Evolutionary conservation across 2,797 vertebrate genomes (phyloP), one percentile per base, ranked within the genome.

Genomic region (Lutjanus argentimaculatus): DNA sequence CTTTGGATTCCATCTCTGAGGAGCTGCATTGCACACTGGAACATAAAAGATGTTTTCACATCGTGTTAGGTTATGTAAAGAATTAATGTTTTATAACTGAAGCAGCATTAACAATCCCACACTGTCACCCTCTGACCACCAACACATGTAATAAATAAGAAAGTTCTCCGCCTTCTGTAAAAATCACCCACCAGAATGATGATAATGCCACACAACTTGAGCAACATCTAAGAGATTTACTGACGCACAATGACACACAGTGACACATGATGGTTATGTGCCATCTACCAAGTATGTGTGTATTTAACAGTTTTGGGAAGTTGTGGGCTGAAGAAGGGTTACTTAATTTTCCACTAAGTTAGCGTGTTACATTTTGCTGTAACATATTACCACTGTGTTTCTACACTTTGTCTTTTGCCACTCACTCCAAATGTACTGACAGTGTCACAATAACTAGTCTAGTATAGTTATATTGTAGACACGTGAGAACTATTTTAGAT

Each of bases 401-500:
- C 64, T 12, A 14, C 45, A 72, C 42, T 67, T 84, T 52, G 46
- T 81, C 22, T 40, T 62, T 57, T 17, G 2, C 8, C 13, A 3
- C 0, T 17, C 5, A 25, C 7, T 67, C 30, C 6, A 8, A 6
- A 36, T 36, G 30, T 36, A 3, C 30, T 19, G 14, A 13, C 16
- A 49, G 7, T 45, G 8, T 36, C 30, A 36, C 6, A 36, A 36
- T 36, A 6, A 36, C 30, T 36, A 36, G 30, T 36, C 30, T 6
- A 36, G 4, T 36, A 6, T 36, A 36, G 4, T 36, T 36, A 4
- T 36, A 36, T 36, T 4, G 30, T 36, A 43, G 53, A 25, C 52
- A 55, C 11, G 15, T 4, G 15, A 40, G 15, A 53, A 17, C 10
- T 17, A 10, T 62, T 45, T 58, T 21, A n/a, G 7, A 53, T 52